Evolutionary conservation across 1,140 invertebrate genomes (phyloP).

Genomic region (Copidosoma floridanum): DNA sequence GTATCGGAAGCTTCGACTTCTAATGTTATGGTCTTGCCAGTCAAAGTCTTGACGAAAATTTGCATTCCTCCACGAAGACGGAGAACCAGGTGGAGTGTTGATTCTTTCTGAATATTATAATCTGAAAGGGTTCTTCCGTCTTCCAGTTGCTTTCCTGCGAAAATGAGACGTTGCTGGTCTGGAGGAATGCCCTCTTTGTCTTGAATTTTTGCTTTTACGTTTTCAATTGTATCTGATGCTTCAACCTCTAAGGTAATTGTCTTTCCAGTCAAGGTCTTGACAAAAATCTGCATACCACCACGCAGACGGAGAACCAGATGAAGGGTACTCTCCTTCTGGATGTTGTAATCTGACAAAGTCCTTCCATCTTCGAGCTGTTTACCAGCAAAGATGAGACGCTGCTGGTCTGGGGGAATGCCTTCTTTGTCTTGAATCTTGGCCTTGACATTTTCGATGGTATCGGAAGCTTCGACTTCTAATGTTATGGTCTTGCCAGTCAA

Average conservation of each 20-base stretch:
- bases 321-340: constrained; percentile 50
- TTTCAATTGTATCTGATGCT: constrained; percentile 66
- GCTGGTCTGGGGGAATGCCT: constrained; percentile 59
- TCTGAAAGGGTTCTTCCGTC: constrained; percentile 70
- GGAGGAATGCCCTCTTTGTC: constrained; percentile 65
- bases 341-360: constrained; percentile 79
- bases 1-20: constrained; percentile 62
- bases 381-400: constrained; percentile 55
- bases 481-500: constrained; percentile 67
- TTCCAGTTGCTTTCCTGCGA: constrained; percentile 69
- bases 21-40: constrained; percentile 65
- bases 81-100: neutral
- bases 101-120: constrained; percentile 55
- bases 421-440: constrained; percentile 66
- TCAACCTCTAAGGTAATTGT: constrained; percentile 64
- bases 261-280: constrained; percentile 37
- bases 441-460: constrained; percentile 67
- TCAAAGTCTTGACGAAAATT: constrained; percentile 70
- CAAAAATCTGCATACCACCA: constrained; percentile 24
- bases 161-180: constrained; percentile 64
- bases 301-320: neutral
- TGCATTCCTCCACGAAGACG: constrained; percentile 56
- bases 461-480: constrained; percentile 62
- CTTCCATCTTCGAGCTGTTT: constrained; percentile 60
- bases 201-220: constrained; percentile 69